phyloP scores from a whole-genome alignment of 2,797 vertebrate species.

The Brachyalestes nurse region DNA sequence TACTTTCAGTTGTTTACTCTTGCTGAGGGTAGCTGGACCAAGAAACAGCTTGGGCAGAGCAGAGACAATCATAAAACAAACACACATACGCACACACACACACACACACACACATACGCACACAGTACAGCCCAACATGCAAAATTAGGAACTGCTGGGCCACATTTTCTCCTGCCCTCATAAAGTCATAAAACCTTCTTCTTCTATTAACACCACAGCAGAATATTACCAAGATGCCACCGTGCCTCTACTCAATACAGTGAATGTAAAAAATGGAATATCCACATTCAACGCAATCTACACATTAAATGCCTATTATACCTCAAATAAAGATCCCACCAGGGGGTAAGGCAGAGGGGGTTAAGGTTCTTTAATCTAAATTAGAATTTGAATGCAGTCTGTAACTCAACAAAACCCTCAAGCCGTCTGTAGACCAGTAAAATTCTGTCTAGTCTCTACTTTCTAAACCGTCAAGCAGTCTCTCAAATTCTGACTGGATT shows the following conservation, averaged over 20 bases:
- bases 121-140: neutral
- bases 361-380: too few species aligned
- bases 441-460: too few species aligned
- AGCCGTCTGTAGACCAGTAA: too few species aligned
- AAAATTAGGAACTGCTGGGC: constrained; percentile 1
- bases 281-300: too few species aligned
- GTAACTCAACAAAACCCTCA: too few species aligned
- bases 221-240: neutral
- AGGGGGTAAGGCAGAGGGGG: too few species aligned
- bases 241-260: neutral
- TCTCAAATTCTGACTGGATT: too few species aligned
- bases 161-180: neutral
- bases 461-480: too few species aligned
- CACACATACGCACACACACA: neutral
- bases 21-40: constrained; percentile 5
- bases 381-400: too few species aligned
- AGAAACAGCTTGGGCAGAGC: constrained; percentile 1
- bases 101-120: neutral
- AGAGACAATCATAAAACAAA: constrained; percentile 17
- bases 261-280: too few species aligned
- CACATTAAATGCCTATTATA: too few species aligned
- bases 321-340: too few species aligned
- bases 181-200: constrained; percentile 9
- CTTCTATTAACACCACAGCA: neutral
- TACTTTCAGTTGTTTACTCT: constrained; percentile 15